Evolutionary conservation across 2,888 invertebrate species (phyloP), one percentile per base, ranked within the genome.

Genomic region (Blera fallax): DNA sequence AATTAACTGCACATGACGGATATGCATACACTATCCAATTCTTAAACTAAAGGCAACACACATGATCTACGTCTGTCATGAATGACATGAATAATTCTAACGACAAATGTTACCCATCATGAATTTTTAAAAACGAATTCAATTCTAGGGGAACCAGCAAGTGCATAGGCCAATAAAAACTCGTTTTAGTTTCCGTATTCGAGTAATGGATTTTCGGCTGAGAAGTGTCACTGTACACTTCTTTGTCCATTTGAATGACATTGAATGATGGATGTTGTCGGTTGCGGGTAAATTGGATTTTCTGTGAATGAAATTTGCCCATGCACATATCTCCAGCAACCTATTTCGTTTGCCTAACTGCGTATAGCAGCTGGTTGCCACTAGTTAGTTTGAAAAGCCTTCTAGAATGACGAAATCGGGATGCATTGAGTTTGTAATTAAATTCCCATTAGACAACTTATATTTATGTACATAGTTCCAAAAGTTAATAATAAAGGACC

Each of bases 231-330:
- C 54, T 54, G 69, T 52, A 43, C 40, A 69, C 34, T 52, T 62
- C 62, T 50, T 73, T 62, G 62, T 62, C 62, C 62, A 62, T 73
- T 40, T 52, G 62, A 73, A 73, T 73, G 73, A 73, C 73, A 62
- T 73, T 73, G 62, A 73, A 52, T 73, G 73, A 73, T 73, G 48
- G 73, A 73, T 73, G 62, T 29, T 62, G 73, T 45, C 72, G 60
- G 37, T 27, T 52, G 62, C 52, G 29, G 62, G 50, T 62, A 73
- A 73, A 73, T 73, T 73, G 62, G 52, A 73, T 73, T 73, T 73
- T 73, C 18, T 40, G 50, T 40, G 29, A 62, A 69, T 69, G 69
- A 40, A 69, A 69, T 69, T 40, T 43, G 50, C 24, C 65, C 27
- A 40, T 43, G 7, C 24, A 37, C n/a, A 18, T 24, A 40, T 40